phyloP scores from a whole-genome alignment of 2,888 invertebrate species.

The Mesorhabditis spiculigera region DNA sequence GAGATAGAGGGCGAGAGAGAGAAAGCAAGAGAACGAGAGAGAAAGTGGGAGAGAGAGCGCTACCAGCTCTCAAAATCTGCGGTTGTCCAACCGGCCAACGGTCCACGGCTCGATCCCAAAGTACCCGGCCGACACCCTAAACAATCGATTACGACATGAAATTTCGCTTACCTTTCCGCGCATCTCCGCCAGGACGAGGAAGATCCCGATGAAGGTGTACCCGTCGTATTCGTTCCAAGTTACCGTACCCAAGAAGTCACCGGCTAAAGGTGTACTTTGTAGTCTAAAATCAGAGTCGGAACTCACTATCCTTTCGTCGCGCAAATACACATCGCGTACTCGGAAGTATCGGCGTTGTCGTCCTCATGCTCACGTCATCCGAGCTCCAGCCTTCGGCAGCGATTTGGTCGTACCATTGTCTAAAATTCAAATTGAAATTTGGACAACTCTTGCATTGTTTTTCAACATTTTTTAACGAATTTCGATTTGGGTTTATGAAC shows the following conservation, averaged over 20 bases:
- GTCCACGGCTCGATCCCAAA: not conserved
- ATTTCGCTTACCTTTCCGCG: not conserved
- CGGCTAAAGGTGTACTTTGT: conserved; percentile 1
- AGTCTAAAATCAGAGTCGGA: not conserved
- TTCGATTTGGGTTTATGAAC: no score
- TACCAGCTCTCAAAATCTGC: not conserved
- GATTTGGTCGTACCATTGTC: conserved; percentile 1
- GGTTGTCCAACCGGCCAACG: not conserved
- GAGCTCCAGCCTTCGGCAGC: not conserved
- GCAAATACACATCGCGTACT: not conserved
- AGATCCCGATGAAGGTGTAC: not conserved
- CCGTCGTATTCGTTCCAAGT: conserved; percentile 1
- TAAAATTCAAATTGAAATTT: not conserved
- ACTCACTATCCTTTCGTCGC: not conserved
- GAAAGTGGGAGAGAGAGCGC: no score
- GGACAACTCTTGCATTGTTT: no score
- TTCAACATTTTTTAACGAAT: no score
- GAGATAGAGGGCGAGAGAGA: no score
- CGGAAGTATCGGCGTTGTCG: not conserved
- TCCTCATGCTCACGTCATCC: conserved; percentile 2
- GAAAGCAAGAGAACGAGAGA: no score
- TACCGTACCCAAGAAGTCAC: not conserved
- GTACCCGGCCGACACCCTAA: not conserved
- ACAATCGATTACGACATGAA: not conserved
- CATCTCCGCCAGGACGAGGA: not conserved